Conservation (phyloP, 1,140 invertebrate species). For the Bursaphelenchus mucronatus region DNA sequence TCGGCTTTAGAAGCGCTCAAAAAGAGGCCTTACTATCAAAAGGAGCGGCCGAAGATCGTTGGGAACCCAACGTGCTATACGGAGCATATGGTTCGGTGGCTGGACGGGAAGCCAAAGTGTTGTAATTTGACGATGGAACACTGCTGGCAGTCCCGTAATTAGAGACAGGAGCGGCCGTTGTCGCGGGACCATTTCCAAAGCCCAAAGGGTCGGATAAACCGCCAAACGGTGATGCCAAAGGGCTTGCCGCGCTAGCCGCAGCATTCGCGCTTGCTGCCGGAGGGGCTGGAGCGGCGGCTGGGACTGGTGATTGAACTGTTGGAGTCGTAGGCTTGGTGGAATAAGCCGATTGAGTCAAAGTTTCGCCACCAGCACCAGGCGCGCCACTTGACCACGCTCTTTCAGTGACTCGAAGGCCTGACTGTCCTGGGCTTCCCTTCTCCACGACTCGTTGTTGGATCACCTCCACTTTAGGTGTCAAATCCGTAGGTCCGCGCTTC, state of each 20-base stretch:
- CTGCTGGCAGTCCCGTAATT: conserved; percentile 1
- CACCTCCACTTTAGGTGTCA: conserved; percentile 52
- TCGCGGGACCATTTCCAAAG: conserved; percentile 15
- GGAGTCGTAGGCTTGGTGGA: too few relatives aligned
- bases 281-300: too few relatives aligned
- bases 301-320: too few relatives aligned
- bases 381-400: conserved; percentile 51
- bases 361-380: neutral
- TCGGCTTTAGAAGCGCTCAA: too few relatives aligned
- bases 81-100: conserved; percentile 33
- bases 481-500: conserved; percentile 52
- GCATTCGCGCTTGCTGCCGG: conserved; percentile 4
- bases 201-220: conserved; percentile 38
- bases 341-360: neutral
- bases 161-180: neutral
- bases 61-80: conserved; percentile 14
- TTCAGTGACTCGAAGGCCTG: conserved; percentile 51
- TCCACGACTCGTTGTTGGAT: conserved; percentile 58
- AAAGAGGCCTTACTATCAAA: conserved; percentile 16
- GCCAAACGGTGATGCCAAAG: conserved; percentile 30
- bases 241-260: conserved; percentile 17
- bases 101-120: conserved; percentile 39
- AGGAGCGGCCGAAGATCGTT: conserved; percentile 2
- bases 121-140: conserved; percentile 19
- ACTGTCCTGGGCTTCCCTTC: conserved; percentile 44